Conservation (phyloP, 1,140 invertebrate species). For the Cherax destructor region DNA sequence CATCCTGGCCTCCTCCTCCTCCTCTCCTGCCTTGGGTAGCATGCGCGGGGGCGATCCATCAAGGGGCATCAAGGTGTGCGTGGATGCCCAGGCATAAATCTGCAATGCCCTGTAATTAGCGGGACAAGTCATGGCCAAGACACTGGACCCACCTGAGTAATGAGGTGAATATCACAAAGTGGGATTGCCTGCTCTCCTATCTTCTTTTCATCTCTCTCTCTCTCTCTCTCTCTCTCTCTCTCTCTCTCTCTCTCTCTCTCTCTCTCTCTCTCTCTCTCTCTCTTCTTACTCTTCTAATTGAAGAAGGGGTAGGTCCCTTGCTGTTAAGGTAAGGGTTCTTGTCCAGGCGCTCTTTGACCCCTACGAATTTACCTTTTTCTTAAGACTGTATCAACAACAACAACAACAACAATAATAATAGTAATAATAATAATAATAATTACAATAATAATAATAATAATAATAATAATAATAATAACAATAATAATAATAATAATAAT, state of each 20-base stretch:
- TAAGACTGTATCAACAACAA: no score
- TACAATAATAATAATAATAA: no score
- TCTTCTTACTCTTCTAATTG: not conserved
- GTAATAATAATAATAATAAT: no score
- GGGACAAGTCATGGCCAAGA: constrained; percentile 57
- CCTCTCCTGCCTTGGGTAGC: constrained; percentile 20
- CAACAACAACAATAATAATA: no score
- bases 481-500: no score
- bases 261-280: not conserved
- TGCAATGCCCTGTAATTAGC: constrained; percentile 65
- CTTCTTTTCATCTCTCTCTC: not conserved
- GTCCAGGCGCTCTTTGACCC: no score
- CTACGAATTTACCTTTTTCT: no score
- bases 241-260: not conserved
- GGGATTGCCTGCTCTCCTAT: constrained; percentile 16
- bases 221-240: not conserved
- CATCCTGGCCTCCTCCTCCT: not conserved
- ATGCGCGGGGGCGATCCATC: constrained; percentile 62
- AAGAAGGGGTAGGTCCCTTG: no score
- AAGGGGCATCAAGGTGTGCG: constrained; percentile 52
- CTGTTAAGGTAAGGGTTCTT: no score
- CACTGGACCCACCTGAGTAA: constrained; percentile 40
- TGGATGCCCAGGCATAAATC: constrained; percentile 66
- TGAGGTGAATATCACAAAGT: constrained; percentile 43
- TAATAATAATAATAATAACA: no score